A percentile compares a stretch with the other conserved stretches of the same genome.
Conservation (phyloP, 1,140 invertebrate genomes). For the Hyles euphorbiae region DNA sequence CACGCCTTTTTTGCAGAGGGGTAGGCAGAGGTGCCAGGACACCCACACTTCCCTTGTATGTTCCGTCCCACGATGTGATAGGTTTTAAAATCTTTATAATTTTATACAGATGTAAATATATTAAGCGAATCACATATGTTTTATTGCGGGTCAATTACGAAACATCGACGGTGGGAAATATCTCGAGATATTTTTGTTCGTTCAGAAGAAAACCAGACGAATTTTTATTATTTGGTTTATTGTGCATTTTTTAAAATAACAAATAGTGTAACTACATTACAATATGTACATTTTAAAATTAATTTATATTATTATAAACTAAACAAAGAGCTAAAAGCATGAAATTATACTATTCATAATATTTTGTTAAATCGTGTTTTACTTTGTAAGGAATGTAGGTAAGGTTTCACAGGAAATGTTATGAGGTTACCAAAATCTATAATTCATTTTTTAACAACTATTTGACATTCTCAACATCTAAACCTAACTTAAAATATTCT, state of each 20-base stretch:
- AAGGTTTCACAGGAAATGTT: not conserved
- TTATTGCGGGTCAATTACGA: too few relatives aligned
- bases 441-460: constrained; percentile 6
- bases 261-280: constrained; percentile 5
- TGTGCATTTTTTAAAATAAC: constrained; percentile 41
- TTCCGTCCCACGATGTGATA: too few relatives aligned
- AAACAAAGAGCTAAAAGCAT: not conserved
- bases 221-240: constrained; percentile 59
- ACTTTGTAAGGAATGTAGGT: not conserved
- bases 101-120: too few relatives aligned
- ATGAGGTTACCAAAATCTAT: not conserved
- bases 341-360: not conserved
- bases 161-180: too few relatives aligned
- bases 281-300: constrained; percentile 1
- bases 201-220: too few relatives aligned
- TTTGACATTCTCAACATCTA: not conserved
- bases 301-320: not conserved
- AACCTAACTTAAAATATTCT: constrained; percentile 13
- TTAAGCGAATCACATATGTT: too few relatives aligned
- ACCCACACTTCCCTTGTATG: too few relatives aligned
- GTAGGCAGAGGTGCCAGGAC: too few relatives aligned
- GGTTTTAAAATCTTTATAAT: too few relatives aligned
- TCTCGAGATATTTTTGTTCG: too few relatives aligned
- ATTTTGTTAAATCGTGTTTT: not conserved
- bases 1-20: too few relatives aligned